Conservation (phyloP, 2,888 invertebrate genomes). For the Drosophila aldrichi region DNA sequence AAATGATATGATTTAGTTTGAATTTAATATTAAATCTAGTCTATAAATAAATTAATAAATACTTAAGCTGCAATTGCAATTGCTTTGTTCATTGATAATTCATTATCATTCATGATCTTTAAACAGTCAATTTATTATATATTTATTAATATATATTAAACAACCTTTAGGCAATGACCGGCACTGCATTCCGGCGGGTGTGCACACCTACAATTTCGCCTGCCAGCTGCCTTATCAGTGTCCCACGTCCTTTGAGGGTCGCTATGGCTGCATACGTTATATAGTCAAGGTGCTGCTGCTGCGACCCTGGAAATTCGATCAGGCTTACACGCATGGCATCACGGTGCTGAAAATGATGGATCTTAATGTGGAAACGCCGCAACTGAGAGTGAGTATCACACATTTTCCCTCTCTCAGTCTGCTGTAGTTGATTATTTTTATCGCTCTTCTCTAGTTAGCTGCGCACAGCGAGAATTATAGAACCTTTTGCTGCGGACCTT, state of each 20-base stretch:
- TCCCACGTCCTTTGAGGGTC: slow-evolving; percentile 92
- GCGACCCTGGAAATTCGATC: slow-evolving; percentile 94
- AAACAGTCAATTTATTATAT: too few relatives aligned
- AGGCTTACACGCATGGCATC: slow-evolving; percentile 91
- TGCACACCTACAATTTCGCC: slow-evolving; percentile 86
- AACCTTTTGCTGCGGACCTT: slow-evolving; percentile 82
- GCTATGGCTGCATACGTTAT: slow-evolving; percentile 91
- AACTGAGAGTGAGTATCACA: slow-evolving; percentile 58
- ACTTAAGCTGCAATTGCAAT: too few relatives aligned
- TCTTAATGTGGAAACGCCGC: slow-evolving; percentile 88
- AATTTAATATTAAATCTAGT: too few relatives aligned
- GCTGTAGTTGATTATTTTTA: neutral
- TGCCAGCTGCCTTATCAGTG: slow-evolving; percentile 86
- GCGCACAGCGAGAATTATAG: slow-evolving; percentile 76
- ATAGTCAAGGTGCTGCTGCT: slow-evolving; percentile 91
- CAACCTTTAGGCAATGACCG: slow-evolving; percentile 47
- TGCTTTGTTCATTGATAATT: too few relatives aligned
- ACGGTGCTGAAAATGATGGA: slow-evolving; percentile 92
- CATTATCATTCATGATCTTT: too few relatives aligned
- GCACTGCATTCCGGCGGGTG: slow-evolving; percentile 82
- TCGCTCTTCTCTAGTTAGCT: slow-evolving; percentile 65
- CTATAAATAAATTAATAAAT: too few relatives aligned
- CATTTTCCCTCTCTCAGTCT: neutral
- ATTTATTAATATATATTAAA: neutral
- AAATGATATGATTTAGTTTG: too few relatives aligned